These are phyloP conservation scores for Nomada goodeniana DNA, from an alignment of 2,888 invertebrate species.

Conservation along the genomic window DNA sequence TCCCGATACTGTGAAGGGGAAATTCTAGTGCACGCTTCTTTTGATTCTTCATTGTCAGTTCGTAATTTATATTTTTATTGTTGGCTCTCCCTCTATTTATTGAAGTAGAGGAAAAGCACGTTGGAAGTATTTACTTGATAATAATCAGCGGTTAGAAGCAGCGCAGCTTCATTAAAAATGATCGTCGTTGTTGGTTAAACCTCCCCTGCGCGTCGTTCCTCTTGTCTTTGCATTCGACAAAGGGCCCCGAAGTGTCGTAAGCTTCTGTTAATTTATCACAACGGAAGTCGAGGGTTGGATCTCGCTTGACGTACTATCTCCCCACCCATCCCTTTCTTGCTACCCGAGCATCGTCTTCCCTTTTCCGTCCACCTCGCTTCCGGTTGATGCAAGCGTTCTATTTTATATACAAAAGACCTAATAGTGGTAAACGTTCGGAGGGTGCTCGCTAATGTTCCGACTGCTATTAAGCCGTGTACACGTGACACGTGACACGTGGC, in stretches of 20 bases:
- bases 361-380: conserved; percentile 63
- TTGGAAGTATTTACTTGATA: not conserved
- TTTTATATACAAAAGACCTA: conserved; percentile 75
- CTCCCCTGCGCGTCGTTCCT: conserved; percentile 45
- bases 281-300: conserved; percentile 70
- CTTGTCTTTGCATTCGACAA: conserved; percentile 57
- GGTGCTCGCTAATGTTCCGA: conserved; percentile 70
- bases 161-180: conserved; percentile 46
- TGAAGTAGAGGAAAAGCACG: not conserved
- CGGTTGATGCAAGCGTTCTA: conserved; percentile 71
- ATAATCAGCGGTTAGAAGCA: not conserved
- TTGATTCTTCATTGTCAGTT: no score
- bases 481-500: conserved; percentile 58
- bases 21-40: no score
- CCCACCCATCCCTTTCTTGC: conserved; percentile 56
- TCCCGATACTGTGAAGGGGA: no score
- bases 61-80: no score
- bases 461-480: conserved; percentile 61
- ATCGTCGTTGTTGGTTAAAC: conserved; percentile 49
- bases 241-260: conserved; percentile 71
- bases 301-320: conserved; percentile 60
- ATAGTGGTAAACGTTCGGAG: conserved; percentile 73
- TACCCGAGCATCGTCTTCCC: conserved; percentile 38
- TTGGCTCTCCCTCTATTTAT: no score
- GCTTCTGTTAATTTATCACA: conserved; percentile 77